phyloP scores from a whole-genome alignment of 2,113 vertebrate species.

The Diadophis punctatus region DNA sequence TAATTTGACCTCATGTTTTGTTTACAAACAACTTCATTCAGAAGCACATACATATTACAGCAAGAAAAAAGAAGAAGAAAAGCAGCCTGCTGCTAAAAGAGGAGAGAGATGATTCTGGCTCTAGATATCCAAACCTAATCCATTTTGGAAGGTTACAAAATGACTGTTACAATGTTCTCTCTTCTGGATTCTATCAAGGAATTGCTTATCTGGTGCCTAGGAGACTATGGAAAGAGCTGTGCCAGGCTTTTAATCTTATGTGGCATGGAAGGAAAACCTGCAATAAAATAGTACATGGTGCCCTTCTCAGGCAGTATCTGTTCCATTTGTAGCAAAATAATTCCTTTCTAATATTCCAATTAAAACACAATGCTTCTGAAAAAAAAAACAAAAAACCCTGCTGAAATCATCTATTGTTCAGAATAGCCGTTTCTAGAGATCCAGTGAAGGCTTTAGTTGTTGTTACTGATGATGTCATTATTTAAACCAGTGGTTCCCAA shows the following conservation, averaged over 20 bases:
- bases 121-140: rapidly evolving
- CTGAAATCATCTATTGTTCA: background rate
- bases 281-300: background rate
- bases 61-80: background rate
- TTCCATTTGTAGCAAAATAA: background rate
- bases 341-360: background rate
- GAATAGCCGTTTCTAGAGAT: background rate
- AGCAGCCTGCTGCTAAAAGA: background rate
- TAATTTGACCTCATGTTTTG: background rate
- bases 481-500: no score
- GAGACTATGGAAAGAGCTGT: conserved; percentile 16
- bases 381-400: background rate
- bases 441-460: background rate
- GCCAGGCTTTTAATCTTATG: conserved; percentile 8
- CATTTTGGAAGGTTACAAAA: background rate
- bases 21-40: background rate
- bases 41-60: background rate
- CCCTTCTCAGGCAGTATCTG: rapidly evolving
- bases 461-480: background rate
- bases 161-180: conserved; percentile 14
- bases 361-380: background rate
- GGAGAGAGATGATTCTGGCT: rapidly evolving
- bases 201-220: conserved; percentile 2
- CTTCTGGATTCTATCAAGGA: conserved; percentile 20
- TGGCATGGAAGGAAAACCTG: background rate